These are phyloP conservation scores for Platysteira castanea DNA, from an alignment of 2,113 vertebrate genomes.

Conservation along the genomic window DNA sequence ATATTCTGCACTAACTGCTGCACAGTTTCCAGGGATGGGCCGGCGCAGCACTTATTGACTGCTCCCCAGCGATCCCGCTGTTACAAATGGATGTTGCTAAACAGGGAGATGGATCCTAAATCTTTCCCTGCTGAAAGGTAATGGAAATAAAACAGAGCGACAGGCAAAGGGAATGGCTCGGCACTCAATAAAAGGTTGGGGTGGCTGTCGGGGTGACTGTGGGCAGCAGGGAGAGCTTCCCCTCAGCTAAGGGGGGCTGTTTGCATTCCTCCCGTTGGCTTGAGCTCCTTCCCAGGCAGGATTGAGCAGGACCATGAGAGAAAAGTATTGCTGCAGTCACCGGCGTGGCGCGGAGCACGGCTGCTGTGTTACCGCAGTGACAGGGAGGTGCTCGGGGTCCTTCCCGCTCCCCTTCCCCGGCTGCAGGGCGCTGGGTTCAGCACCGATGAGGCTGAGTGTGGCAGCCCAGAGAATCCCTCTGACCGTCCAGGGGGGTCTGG, in stretches of 20 bases:
- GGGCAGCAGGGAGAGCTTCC: neutral
- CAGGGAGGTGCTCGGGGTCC: neutral
- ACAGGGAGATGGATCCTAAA: constrained; percentile 39
- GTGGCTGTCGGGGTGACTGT: neutral
- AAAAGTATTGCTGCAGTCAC: neutral
- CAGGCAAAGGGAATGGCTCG: neutral
- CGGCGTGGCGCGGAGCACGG: neutral
- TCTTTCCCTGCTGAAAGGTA: constrained; percentile 27
- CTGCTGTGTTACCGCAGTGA: neutral
- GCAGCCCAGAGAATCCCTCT: too few relatives aligned
- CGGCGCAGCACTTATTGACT: neutral
- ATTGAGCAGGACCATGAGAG: neutral
- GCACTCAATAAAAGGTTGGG: neutral
- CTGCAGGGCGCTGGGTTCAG: neutral
- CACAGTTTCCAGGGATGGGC: neutral
- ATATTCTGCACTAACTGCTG: constrained; percentile 24
- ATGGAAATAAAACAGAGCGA: neutral
- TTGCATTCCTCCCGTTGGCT: neutral
- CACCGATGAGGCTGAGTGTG: neutral
- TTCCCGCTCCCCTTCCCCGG: neutral
- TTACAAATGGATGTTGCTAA: constrained; percentile 33
- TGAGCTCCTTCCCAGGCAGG: neutral
- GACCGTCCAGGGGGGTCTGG: too few relatives aligned
- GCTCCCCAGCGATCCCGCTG: constrained; percentile 11
- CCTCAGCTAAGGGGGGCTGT: rapidly evolving